These are phyloP conservation scores for Aptenodytes forsteri DNA, from an alignment of 2,113 vertebrate species.

Conservation along the genomic window DNA sequence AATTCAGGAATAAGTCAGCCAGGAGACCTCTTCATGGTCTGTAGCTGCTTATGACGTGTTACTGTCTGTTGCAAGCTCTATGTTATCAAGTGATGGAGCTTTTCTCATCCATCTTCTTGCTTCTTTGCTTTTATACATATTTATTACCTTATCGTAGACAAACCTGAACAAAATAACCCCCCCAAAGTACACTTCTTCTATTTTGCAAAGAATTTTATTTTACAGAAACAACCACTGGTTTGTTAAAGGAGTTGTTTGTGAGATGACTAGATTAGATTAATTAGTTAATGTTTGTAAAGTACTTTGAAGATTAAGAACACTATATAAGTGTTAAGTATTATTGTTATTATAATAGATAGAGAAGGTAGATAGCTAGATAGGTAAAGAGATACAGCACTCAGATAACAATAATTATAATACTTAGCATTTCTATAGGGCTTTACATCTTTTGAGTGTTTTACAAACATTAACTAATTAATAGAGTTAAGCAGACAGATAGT, in stretches of 20 bases:
- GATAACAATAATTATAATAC: constrained; percentile 71
- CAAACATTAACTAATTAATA: constrained; percentile 75
- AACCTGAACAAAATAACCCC: background rate
- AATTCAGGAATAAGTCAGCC: background rate
- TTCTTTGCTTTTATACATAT: constrained; percentile 27
- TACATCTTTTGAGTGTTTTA: constrained; percentile 72
- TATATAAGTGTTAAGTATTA: constrained; percentile 69
- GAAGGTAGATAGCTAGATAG: constrained; percentile 72
- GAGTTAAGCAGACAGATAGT: constrained; percentile 65
- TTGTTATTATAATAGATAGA: constrained; percentile 68
- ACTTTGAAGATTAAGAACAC: constrained; percentile 72
- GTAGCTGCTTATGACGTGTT: accelerated
- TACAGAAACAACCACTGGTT: constrained; percentile 43
- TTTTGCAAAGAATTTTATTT: constrained; percentile 50
- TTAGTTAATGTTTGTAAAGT: constrained; percentile 70
- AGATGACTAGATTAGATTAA: constrained; percentile 71
- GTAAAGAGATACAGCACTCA: constrained; percentile 70
- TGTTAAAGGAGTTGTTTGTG: constrained; percentile 47
- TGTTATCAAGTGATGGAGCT: background rate
- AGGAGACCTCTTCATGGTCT: background rate
- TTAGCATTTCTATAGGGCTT: constrained; percentile 67
- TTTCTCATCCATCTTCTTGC: background rate
- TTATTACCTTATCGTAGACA: constrained; percentile 33
- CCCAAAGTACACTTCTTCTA: background rate
- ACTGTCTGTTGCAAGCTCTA: background rate